Evolutionary conservation across 2,888 invertebrate genomes (phyloP).

Genomic region (Rotaria socialis): DNA sequence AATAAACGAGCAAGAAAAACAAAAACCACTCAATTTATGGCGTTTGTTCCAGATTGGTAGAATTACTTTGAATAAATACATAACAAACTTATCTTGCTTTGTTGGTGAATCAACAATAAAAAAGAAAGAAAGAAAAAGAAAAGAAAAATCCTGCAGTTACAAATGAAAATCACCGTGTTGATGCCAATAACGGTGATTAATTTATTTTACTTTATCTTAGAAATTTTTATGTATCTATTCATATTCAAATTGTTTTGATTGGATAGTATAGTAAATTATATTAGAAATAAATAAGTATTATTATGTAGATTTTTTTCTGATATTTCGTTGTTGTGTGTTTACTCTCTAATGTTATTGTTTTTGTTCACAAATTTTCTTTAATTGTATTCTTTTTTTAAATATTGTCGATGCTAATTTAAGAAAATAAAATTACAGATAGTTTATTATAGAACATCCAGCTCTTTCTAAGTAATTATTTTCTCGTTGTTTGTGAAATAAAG

Average conservation of each 20-base stretch:
- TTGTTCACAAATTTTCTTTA: too few species aligned
- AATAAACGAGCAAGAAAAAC: neutral
- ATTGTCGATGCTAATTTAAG: too few species aligned
- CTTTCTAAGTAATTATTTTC: too few species aligned
- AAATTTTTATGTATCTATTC: neutral
- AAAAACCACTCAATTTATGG: neutral
- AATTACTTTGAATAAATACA: neutral
- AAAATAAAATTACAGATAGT: too few species aligned
- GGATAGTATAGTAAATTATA: neutral
- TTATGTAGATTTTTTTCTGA: neutral
- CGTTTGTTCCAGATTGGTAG: neutral
- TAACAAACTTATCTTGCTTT: neutral
- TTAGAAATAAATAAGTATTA: neutral
- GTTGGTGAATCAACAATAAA: neutral
- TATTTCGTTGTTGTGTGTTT: neutral
- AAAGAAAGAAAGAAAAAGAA: neutral
- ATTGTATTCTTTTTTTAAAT: too few species aligned
- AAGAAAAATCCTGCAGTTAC: neutral
- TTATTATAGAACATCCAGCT: too few species aligned
- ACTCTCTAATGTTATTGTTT: neutral
- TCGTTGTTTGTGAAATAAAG: too few species aligned
- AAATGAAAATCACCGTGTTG: neutral
- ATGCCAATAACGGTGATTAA: neutral
- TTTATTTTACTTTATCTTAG: constrained; percentile 1
- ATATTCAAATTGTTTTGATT: neutral